These are phyloP conservation scores for Istiophorus platypterus DNA, from an alignment of 2,113 vertebrate genomes.

Conservation along the genomic window DNA sequence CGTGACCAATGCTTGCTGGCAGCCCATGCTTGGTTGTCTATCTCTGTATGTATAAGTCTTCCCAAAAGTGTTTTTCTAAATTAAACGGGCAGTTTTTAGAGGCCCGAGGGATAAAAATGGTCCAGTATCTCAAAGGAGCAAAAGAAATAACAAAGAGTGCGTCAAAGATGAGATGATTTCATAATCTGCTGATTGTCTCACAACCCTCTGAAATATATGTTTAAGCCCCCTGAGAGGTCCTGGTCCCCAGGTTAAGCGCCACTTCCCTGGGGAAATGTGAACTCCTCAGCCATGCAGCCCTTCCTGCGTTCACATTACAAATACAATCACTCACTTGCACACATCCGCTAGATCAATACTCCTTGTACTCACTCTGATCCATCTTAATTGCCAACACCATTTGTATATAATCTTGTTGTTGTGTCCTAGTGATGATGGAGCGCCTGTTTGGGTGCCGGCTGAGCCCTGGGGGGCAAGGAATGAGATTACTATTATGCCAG, in stretches of 20 bases:
- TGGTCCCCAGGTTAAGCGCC: background rate
- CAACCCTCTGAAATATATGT: background rate
- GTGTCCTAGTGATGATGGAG: conserved; percentile 50
- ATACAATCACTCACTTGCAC: background rate
- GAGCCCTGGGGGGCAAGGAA: conserved; percentile 51
- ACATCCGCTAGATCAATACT: conserved; percentile 39
- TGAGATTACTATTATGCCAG: conserved; percentile 52
- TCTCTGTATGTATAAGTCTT: background rate
- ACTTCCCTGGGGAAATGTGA: background rate
- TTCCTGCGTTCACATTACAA: conserved; percentile 14
- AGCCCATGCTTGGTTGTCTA: background rate
- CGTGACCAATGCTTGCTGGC: background rate
- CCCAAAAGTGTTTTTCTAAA: background rate
- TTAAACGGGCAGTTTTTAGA: background rate
- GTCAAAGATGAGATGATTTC: background rate
- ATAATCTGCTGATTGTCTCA: background rate
- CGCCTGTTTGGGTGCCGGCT: conserved; percentile 54
- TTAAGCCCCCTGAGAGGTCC: background rate
- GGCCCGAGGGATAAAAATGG: background rate
- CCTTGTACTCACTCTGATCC: conserved; percentile 40
- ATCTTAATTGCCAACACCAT: conserved; percentile 46
- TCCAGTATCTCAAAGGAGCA: background rate
- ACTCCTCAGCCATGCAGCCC: background rate
- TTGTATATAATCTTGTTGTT: conserved; percentile 42
- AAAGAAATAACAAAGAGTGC: background rate